Percentiles rank a stretch among this genome's conserved stretches.
These are phyloP conservation scores for Catharus fuscescens DNA, from an alignment of 2,113 vertebrate species.

Conservation along the genomic window DNA sequence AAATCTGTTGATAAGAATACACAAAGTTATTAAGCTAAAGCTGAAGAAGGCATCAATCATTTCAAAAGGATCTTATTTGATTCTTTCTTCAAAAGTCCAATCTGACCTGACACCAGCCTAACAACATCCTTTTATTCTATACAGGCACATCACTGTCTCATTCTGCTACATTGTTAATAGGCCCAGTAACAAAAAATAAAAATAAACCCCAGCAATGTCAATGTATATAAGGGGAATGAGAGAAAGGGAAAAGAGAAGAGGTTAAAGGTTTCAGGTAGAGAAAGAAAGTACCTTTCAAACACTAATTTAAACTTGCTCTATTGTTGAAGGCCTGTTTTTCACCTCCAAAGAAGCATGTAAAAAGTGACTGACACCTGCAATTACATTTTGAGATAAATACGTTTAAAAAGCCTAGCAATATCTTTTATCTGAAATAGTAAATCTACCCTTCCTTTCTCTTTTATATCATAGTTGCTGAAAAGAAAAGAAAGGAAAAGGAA, in stretches of 20 bases:
- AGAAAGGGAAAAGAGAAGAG: background rate
- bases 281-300: background rate
- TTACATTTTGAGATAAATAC: background rate
- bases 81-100: background rate
- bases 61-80: background rate
- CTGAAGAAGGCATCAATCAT: constrained; percentile 33
- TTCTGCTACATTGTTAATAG: background rate
- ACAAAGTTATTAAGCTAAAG: constrained; percentile 37
- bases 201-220: background rate
- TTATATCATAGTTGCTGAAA: background rate
- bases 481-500: background rate
- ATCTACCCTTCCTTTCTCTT: background rate
- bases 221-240: background rate
- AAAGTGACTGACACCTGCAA: background rate
- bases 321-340: background rate
- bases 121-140: background rate
- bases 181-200: background rate
- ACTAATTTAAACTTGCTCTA: background rate
- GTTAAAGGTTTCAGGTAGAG: background rate
- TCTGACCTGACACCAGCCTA: constrained; percentile 11
- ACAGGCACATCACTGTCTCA: background rate
- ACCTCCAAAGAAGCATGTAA: background rate
- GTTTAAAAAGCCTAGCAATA: background rate
- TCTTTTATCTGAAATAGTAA: constrained; percentile 22
- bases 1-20: constrained; percentile 11